Evolutionary conservation across 2,888 invertebrate genomes (phyloP).

Genomic region (Macrosiphum euphorbiae): DNA sequence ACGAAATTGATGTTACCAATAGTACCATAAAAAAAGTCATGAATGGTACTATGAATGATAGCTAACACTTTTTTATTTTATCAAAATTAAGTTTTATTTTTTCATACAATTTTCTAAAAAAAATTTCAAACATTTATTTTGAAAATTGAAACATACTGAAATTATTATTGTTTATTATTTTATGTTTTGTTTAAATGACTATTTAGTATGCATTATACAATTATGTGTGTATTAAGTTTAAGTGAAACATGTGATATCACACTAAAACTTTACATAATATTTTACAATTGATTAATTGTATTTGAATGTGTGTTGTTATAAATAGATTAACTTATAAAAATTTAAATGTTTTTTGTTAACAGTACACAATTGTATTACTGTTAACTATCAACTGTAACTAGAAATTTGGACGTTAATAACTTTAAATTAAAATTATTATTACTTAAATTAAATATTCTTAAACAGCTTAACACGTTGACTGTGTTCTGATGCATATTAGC

Average conservation of each 20-base stretch:
- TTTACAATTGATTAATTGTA: conserved; percentile 17
- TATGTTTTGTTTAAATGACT: conserved; percentile 5
- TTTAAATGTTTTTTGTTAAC: not conserved
- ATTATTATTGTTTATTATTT: conserved; percentile 18
- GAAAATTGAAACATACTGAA: not conserved
- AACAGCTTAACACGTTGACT: not conserved
- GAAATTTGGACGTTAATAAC: conserved; percentile 21
- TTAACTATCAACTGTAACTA: conserved; percentile 2
- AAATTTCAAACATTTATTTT: not conserved
- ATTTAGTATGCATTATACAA: conserved; percentile 1
- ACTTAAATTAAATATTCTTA: conserved; percentile 4
- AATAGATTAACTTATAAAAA: conserved; percentile 20
- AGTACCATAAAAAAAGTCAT: conserved; percentile 38
- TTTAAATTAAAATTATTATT: not conserved
- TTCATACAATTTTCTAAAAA: not conserved
- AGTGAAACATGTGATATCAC: conserved; percentile 38
- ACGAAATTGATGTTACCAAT: conserved; percentile 50
- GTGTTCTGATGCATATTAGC: not conserved
- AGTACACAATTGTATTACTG: not conserved
- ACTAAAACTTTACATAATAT: not conserved
- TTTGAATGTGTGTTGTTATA: not conserved
- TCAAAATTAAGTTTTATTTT: conserved; percentile 19
- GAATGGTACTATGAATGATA: conserved; percentile 6
- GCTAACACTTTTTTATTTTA: conserved; percentile 34
- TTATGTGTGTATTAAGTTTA: conserved; percentile 18